These are phyloP conservation scores for Monoplex corrugatus DNA, from an alignment of 2,888 invertebrate genomes.

Conservation along the genomic window DNA sequence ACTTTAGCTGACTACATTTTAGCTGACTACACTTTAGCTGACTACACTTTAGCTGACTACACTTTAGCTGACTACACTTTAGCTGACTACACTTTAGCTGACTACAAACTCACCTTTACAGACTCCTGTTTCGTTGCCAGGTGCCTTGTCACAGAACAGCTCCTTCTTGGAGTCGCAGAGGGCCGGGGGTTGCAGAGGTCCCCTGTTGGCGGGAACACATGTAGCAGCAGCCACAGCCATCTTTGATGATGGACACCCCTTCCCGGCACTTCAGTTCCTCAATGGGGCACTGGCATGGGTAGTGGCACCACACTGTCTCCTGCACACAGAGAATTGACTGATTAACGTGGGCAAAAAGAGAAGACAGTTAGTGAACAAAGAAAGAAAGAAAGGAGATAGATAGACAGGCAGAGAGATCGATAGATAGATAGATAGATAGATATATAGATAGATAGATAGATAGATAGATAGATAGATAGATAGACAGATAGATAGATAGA, in stretches of 20 bases:
- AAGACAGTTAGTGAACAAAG: too few species aligned
- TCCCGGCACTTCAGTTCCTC: constrained; percentile 79
- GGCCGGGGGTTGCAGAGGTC: constrained; percentile 83
- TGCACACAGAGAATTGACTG: constrained; percentile 31
- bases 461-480: too few species aligned
- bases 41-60: too few species aligned
- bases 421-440: too few species aligned
- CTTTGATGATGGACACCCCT: constrained; percentile 82
- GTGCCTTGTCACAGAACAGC: constrained; percentile 82
- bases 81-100: too few species aligned
- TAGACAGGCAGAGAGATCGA: too few species aligned
- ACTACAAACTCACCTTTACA: constrained; percentile 72
- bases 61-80: too few species aligned
- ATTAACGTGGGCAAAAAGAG: neutral
- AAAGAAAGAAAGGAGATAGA: too few species aligned
- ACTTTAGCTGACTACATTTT: too few species aligned
- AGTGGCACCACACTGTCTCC: constrained; percentile 80
- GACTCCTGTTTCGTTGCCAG: constrained; percentile 59
- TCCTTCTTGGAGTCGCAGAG: constrained; percentile 83
- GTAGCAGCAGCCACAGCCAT: constrained; percentile 85
- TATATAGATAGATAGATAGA: too few species aligned
- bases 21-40: too few species aligned
- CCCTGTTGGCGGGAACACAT: constrained; percentile 84
- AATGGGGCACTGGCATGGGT: constrained; percentile 83
- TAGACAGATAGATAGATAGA: too few species aligned